Conservation (phyloP, 2,888 invertebrate species). For the Dicyrtomina minuta region DNA sequence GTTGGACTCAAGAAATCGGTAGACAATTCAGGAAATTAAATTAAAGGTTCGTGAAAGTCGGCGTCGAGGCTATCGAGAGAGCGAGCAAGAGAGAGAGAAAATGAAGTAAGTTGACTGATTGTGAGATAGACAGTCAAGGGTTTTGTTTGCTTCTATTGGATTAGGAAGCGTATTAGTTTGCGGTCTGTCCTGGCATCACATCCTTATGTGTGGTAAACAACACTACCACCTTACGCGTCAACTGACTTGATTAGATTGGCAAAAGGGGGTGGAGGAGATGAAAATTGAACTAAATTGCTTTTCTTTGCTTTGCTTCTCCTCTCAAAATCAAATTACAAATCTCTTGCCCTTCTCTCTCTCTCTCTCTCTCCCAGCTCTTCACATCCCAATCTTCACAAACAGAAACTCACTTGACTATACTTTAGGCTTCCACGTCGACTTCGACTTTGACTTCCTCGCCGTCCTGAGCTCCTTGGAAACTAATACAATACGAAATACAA, state of each 20-base stretch:
- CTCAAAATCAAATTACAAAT: slow-evolving; percentile 36
- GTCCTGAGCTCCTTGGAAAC: too few species aligned
- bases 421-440: too few species aligned
- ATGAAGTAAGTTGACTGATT: slow-evolving; percentile 17
- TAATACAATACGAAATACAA: too few species aligned
- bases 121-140: background rate
- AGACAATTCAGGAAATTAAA: slow-evolving; percentile 31
- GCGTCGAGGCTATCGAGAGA: slow-evolving; percentile 17
- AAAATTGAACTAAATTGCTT: slow-evolving; percentile 37
- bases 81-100: background rate
- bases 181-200: slow-evolving; percentile 13
- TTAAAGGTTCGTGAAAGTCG: slow-evolving; percentile 31
- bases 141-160: slow-evolving; percentile 12
- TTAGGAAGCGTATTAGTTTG: slow-evolving; percentile 21
- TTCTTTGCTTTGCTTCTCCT: slow-evolving; percentile 24
- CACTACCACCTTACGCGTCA: slow-evolving; percentile 33
- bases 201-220: slow-evolving; percentile 28
- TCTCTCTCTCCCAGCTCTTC: slow-evolving; percentile 1
- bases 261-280: slow-evolving; percentile 35
- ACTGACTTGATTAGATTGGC: slow-evolving; percentile 38
- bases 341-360: slow-evolving; percentile 32
- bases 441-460: background rate
- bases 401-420: too few species aligned
- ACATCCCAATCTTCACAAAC: too few species aligned
- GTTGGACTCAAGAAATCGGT: background rate